Conservation (phyloP, 1,140 invertebrate genomes). For the Babylonia areolata region DNA sequence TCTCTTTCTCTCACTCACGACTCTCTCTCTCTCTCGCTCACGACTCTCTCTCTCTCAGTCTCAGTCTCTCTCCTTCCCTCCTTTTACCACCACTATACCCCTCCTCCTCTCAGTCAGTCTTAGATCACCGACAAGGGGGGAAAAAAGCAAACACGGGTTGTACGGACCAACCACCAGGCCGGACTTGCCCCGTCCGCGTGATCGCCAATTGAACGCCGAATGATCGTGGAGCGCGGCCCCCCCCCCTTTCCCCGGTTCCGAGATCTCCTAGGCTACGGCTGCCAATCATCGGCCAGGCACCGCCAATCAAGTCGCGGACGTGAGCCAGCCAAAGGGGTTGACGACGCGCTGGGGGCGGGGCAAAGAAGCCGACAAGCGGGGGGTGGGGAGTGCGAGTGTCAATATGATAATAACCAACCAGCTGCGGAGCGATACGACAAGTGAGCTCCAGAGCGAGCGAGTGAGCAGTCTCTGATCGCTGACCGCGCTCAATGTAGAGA, state of each 20-base stretch:
- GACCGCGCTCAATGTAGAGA: too few species aligned
- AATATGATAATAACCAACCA: conserved; percentile 36
- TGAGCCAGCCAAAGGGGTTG: background rate
- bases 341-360: background rate
- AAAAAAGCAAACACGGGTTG: background rate
- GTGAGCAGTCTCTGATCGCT: conserved; percentile 10
- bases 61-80: background rate
- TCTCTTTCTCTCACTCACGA: background rate
- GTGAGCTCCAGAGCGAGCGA: background rate
- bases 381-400: background rate
- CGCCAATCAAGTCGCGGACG: conserved; percentile 31
- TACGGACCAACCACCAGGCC: conserved; percentile 16
- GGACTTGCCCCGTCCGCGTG: background rate
- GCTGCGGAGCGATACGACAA: conserved; percentile 13
- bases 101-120: background rate
- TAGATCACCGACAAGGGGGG: conserved; percentile 14
- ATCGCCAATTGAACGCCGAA: conserved; percentile 19
- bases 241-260: background rate
- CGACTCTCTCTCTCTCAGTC: background rate
- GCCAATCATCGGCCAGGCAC: conserved; percentile 26
- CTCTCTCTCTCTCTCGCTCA: too few species aligned
- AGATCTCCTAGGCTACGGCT: conserved; percentile 35
- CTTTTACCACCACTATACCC: background rate
- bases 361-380: too few species aligned
- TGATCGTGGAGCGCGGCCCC: background rate